Conservation (phyloP, 2,797 vertebrate species). For the Sitta carolinensis region DNA sequence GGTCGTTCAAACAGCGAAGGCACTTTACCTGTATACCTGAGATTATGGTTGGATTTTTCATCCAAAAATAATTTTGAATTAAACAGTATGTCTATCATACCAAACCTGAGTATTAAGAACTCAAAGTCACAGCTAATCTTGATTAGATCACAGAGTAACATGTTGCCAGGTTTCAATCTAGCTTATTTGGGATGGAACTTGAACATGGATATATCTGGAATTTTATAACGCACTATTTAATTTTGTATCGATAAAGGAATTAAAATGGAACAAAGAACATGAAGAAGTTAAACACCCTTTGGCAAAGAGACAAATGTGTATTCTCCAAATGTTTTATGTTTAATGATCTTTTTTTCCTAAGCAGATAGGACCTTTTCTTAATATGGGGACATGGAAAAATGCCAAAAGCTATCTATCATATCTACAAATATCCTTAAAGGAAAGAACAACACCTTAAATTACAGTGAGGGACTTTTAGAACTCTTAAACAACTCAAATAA, state of each 20-base stretch:
- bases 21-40: neutral
- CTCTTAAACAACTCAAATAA: neutral
- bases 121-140: neutral
- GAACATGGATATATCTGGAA: neutral
- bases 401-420: neutral
- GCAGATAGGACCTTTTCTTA: neutral
- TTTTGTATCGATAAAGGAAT: neutral
- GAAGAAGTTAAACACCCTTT: neutral
- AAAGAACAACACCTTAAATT: neutral
- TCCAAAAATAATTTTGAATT: neutral
- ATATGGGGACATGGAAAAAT: neutral
- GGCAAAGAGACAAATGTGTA: neutral
- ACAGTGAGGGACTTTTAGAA: neutral
- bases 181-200: neutral
- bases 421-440: neutral
- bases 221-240: neutral
- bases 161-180: neutral
- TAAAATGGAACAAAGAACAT: neutral
- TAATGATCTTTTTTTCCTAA: neutral
- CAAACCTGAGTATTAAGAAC: neutral
- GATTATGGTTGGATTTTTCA: neutral
- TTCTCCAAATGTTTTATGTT: neutral
- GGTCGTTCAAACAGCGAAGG: neutral
- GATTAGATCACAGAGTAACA: neutral
- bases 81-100: neutral